Percentiles rank a stretch among this genome's conserved stretches.
These are phyloP conservation scores for Lissocephala sabroskyi DNA, from an alignment of 2,888 invertebrate genomes.

Conservation along the genomic window DNA sequence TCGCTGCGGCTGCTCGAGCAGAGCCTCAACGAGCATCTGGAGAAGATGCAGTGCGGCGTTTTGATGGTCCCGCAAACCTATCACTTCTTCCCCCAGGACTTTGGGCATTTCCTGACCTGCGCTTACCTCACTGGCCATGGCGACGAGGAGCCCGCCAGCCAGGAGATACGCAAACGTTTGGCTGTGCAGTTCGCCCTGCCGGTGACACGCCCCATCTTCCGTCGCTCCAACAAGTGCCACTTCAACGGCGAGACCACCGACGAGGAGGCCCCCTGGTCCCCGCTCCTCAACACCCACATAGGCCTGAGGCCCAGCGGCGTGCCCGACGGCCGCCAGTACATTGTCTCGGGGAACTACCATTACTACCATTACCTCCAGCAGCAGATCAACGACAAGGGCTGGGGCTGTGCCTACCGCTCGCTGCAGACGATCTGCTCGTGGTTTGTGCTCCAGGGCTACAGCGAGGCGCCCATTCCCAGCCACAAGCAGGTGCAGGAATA, in stretches of 20 bases:
- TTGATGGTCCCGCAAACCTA: conserved; percentile 73
- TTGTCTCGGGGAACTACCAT: conserved; percentile 88
- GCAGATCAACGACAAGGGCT: conserved; percentile 94
- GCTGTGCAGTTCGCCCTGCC: conserved; percentile 83
- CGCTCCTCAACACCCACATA: conserved; percentile 84
- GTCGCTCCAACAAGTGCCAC: conserved; percentile 79
- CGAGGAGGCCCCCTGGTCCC: conserved; percentile 61
- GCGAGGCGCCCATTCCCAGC: conserved; percentile 82
- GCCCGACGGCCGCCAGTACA: conserved; percentile 73
- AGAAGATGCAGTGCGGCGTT: conserved; percentile 42
- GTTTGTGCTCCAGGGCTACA: conserved; percentile 92
- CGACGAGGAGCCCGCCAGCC: conserved; percentile 81
- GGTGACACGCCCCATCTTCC: conserved; percentile 81
- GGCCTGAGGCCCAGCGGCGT: conserved; percentile 70
- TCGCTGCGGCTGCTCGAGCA: conserved; percentile 79
- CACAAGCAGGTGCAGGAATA: conserved; percentile 93
- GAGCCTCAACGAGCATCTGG: conserved; percentile 76
- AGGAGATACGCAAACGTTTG: conserved; percentile 76
- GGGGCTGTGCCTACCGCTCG: conserved; percentile 99
- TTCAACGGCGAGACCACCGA: conserved; percentile 73
- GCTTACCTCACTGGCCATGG: conserved; percentile 79
- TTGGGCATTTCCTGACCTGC: conserved; percentile 85
- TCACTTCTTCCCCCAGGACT: conserved; percentile 79
- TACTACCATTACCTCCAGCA: conserved; percentile 99
- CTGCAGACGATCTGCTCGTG: conserved; percentile 97